Conservation (phyloP, 2,113 vertebrate species). For the Scophthalmus maximus region DNA sequence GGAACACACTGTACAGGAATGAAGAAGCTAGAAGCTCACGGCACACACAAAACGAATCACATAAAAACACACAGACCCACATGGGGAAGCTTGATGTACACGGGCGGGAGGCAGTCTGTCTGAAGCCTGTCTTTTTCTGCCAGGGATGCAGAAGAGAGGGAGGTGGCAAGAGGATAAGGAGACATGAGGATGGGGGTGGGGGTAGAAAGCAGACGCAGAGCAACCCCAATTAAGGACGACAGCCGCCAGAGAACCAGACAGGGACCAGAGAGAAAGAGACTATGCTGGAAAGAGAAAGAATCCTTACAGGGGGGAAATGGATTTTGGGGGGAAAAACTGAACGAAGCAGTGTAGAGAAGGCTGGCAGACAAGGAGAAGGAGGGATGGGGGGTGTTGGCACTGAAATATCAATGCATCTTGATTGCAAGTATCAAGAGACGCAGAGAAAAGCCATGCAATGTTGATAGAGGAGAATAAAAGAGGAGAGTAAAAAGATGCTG, state of each 20-base stretch:
- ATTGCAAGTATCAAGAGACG: conserved; percentile 35
- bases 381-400: background rate
- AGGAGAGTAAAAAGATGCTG: background rate
- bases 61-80: conserved; percentile 35
- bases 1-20: conserved; percentile 48
- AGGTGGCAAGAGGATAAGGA: conserved; percentile 31
- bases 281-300: conserved; percentile 40
- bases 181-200: conserved; percentile 20
- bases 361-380: conserved; percentile 42
- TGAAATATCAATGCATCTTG: conserved; percentile 45
- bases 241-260: conserved; percentile 67
- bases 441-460: conserved; percentile 7
- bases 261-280: conserved; percentile 43
- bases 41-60: conserved; percentile 19
- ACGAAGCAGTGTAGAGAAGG: conserved; percentile 31
- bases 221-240: conserved; percentile 77
- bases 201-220: conserved; percentile 64
- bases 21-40: conserved; percentile 37
- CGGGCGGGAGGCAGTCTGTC: conserved; percentile 50
- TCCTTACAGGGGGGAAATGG: conserved; percentile 9
- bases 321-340: conserved; percentile 22
- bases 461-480: conserved; percentile 29
- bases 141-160: conserved; percentile 47
- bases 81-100: conserved; percentile 43
- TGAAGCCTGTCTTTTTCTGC: conserved; percentile 67